These are phyloP conservation scores for Plumapathes pennacea DNA, from an alignment of 92 coral and sea anemone species.

Conservation along the genomic window DNA sequence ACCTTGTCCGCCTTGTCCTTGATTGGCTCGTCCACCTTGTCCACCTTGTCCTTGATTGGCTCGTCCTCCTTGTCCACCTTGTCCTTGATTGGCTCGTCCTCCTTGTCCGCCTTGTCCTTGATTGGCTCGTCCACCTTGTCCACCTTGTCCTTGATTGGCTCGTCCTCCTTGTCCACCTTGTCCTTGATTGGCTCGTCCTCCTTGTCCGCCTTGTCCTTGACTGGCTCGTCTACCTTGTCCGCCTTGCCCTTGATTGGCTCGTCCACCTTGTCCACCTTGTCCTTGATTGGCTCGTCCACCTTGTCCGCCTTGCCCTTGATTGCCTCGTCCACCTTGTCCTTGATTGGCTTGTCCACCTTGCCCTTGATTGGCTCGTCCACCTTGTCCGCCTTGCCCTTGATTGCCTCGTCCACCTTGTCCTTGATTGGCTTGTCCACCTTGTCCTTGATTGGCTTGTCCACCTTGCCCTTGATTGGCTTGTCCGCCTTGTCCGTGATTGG, in stretches of 20 bases:
- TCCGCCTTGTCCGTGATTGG: neutral
- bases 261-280: neutral
- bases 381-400: neutral
- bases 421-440: neutral
- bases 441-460: neutral
- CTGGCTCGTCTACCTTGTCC: neutral
- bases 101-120: neutral
- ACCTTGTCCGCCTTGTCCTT: neutral
- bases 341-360: neutral
- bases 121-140: neutral
- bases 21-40: neutral
- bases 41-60: neutral
- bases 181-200: neutral
- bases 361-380: neutral
- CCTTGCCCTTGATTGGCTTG: neutral
- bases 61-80: neutral
- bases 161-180: neutral
- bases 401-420: neutral
- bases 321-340: neutral
- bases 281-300: conserved; percentile 1
- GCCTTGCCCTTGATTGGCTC: neutral
- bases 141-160: neutral
- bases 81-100: neutral
- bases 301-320: neutral
- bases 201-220: neutral